Base-by-base conservation (phyloP, 2,888 invertebrate species). In the Ectemnius cavifrons region DNA sequence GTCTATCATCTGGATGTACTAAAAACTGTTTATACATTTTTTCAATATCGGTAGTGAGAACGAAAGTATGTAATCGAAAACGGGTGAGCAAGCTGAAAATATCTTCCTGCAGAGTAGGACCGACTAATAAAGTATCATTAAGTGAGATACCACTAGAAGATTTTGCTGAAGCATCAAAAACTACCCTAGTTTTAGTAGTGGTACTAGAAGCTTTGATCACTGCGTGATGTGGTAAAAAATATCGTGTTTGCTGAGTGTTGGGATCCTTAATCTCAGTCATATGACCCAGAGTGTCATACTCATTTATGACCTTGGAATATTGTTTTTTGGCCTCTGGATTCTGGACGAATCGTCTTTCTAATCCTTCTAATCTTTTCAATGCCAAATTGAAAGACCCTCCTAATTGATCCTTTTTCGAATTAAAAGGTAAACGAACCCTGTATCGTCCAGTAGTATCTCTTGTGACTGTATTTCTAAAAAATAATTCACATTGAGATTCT, bases 351-450 rank as follows among this genome's bases (percentile, higher is more conserved):
- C 13, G 23, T 2, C 14, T 28, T 64, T 77, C 71, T 0, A 67
- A n/a, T 0, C 63, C 4, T 8, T 5, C 11, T 0, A 77, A 52
- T 28, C 68, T 45, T 13, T 56, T 63, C 1, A 18, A 2, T 0
- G 69, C 67, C 2, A n/a, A n/a, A 0, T 58, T 6, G 1, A 16
- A 49, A 0, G 62, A 72, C 4, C 67, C 27, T 0, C 69, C 67
- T 4, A 77, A 27, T 20, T 46, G 2, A 1, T 5, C 4, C 1
- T n/a, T 2, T 5, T 68, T 63, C 1, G 57, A 37, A 4, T 64
- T 72, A 16, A 74, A 70, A 2, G 72, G 69, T 2, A 75, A 37
- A 2, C 28, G 18, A 0, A 78, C 71, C 0, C 57, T 47, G 8
- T 67, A 73, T 11, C 58, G 14, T 0, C 72, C 77, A 2, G 49